A percentile compares a stretch with the other conserved stretches of the same genome.
These are phyloP conservation scores for Drosophila equinoxialis DNA, from an alignment of 1,140 invertebrate species.

Conservation along the genomic window DNA sequence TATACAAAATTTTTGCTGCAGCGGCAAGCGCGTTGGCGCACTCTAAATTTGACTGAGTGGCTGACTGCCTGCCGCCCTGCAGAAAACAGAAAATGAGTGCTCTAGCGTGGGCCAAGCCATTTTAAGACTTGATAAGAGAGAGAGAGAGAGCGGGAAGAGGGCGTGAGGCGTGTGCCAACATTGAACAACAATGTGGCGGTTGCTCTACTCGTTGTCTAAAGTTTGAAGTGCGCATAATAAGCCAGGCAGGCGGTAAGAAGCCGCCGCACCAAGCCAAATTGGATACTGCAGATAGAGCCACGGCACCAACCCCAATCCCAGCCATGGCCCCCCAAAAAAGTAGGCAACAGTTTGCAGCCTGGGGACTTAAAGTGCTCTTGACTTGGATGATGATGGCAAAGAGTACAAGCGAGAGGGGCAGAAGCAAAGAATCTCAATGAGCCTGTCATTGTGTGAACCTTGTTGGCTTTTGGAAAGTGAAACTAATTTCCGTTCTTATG, in stretches of 20 bases:
- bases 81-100: slow-evolving; percentile 48
- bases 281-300: slow-evolving; percentile 44
- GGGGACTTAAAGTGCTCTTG: slow-evolving; percentile 7
- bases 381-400: slow-evolving; percentile 18
- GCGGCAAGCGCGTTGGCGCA: slow-evolving; percentile 69
- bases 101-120: too few species aligned
- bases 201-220: slow-evolving; percentile 67
- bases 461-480: slow-evolving; percentile 67
- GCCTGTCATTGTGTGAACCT: slow-evolving; percentile 32
- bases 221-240: slow-evolving; percentile 81
- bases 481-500: slow-evolving; percentile 63
- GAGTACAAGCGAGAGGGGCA: not conserved
- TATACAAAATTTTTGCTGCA: slow-evolving; percentile 70
- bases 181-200: slow-evolving; percentile 65
- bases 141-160: slow-evolving; percentile 36
- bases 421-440: slow-evolving; percentile 26
- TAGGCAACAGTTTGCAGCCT: slow-evolving; percentile 54
- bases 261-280: slow-evolving; percentile 50
- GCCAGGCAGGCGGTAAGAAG: slow-evolving; percentile 47
- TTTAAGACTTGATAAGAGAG: not conserved
- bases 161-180: slow-evolving; percentile 67
- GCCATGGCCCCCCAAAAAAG: slow-evolving; percentile 26
- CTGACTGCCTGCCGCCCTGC: slow-evolving; percentile 52
- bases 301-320: too few species aligned
- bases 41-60: slow-evolving; percentile 78